Base-by-base conservation (phyloP, 2,888 invertebrate species). In the Muscina levida region DNA sequence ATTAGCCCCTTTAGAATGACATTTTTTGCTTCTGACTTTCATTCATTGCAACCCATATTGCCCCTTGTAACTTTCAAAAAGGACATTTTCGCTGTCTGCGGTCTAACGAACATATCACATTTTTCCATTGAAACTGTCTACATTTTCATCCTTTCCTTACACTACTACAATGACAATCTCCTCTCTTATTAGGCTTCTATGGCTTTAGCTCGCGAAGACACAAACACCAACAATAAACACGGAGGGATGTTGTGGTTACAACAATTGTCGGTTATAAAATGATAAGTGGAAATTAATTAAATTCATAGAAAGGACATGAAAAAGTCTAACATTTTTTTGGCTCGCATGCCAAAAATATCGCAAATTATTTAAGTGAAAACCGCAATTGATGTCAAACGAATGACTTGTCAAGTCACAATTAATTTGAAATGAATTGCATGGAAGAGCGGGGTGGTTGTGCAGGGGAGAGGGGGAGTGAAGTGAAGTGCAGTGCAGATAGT, bases 281-380 rank as follows among this genome's bases (percentile, higher is more conserved):
- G 87, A 88, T 88, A 89, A 87, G 86, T 85, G 85, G 84, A 85
- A 89, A 89, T 89, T 88, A 89, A 89, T 89, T 88, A 87, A 88
- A 88, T 85, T 85, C 82, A 82, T 82, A 72, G 65, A 17, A 39
- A 67, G 37, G 71, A 42, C 42, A 46, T 62, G 67, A 26, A 48
- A 44, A 59, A 15, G 19, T n/a, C n/a, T n/a, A n/a, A n/a, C 31
- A 57, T 56, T 56, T 56, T 48, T 65, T 24, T 65, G 22, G 42
- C 22, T 44, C 42, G 39, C 24, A 39, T 53, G 48, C 15, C 26
- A 19, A 51, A 22, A 17, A 51, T 2, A 42, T 15, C 37, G 39
- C 17, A 62, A 39, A 17, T 10, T 51, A 51, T 22, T 51, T 51
- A 11, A 22, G 51, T 22, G 19, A 39, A n/a, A 73, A 62, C 70